Conservation (phyloP, 2,113 vertebrate genomes). For the Nycticorax nycticorax region DNA sequence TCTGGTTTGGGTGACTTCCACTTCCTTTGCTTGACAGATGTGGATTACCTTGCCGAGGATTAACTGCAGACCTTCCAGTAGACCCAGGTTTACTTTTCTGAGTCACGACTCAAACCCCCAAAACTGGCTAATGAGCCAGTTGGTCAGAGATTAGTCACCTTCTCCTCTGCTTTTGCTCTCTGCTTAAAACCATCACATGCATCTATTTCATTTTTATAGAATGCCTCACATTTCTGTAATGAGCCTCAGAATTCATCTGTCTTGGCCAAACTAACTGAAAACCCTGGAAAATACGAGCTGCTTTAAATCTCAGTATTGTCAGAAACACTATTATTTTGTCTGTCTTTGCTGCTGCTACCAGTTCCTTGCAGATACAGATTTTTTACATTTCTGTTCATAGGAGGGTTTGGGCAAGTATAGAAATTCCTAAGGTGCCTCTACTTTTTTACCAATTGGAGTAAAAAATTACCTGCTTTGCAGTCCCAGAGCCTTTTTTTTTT, state of each 20-base stretch:
- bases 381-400: not conserved
- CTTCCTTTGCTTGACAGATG: not conserved
- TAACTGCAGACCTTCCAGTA: not conserved
- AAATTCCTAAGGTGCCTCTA: not conserved
- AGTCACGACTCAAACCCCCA: not conserved
- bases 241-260: not conserved
- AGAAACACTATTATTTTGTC: not conserved
- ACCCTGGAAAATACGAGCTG: not conserved
- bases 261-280: slow-evolving; percentile 12
- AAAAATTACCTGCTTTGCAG: slow-evolving; percentile 8
- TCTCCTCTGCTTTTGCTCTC: not conserved
- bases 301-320: not conserved
- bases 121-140: not conserved
- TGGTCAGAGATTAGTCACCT: not conserved
- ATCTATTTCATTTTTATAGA: not conserved
- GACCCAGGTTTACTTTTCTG: not conserved
- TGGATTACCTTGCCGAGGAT: not conserved
- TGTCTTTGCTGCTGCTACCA: not conserved
- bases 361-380: not conserved
- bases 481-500: not conserved
- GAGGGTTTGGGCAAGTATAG: not conserved
- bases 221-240: not conserved
- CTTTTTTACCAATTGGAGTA: not conserved
- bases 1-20: not conserved
- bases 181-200: not conserved